Conservation (phyloP, 2,888 invertebrate species). For the Drosophila anomalipes region DNA sequence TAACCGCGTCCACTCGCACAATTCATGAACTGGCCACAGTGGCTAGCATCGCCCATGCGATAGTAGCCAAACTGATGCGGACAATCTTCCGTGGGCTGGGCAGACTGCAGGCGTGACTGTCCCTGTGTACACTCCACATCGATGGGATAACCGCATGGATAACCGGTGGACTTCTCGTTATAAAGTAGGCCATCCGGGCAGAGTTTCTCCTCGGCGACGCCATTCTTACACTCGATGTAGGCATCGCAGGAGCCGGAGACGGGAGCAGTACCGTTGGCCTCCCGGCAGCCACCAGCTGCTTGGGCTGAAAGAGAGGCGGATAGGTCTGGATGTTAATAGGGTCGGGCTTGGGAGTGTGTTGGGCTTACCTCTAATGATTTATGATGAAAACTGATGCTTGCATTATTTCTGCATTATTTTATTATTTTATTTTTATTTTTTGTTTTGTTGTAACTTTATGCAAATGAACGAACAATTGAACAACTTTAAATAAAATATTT, state of each 20-base stretch:
- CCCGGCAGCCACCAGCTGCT: conserved; percentile 86
- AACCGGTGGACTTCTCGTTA: conserved; percentile 90
- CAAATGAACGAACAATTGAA: conserved; percentile 30
- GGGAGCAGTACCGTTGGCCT: conserved; percentile 89
- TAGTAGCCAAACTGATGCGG: conserved; percentile 94
- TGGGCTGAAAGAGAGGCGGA: conserved; percentile 67
- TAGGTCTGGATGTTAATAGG: conserved; percentile 58
- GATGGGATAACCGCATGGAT: conserved; percentile 94
- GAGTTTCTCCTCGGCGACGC: conserved; percentile 90
- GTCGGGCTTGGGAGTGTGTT: conserved; percentile 33
- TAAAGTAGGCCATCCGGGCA: conserved; percentile 94
- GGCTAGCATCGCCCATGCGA: conserved; percentile 88
- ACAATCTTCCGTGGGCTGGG: conserved; percentile 90
- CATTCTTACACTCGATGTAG: conserved; percentile 90
- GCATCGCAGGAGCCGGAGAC: conserved; percentile 90
- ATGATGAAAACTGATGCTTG: conserved; percentile 69
- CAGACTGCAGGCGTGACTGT: conserved; percentile 87
- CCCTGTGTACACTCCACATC: conserved; percentile 91
- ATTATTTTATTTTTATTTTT: too few species aligned
- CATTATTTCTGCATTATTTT: conserved; percentile 14
- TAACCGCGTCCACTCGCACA: conserved; percentile 92
- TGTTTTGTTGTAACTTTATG: not conserved
- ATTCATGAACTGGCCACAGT: conserved; percentile 93
- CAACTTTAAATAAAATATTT: not conserved
- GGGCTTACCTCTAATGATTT: conserved; percentile 81